Percentiles rank a stretch among this genome's conserved stretches.
Evolutionary conservation across 2,797 vertebrate species (phyloP).

Genomic region (Sebastes trivittatus): DNA sequence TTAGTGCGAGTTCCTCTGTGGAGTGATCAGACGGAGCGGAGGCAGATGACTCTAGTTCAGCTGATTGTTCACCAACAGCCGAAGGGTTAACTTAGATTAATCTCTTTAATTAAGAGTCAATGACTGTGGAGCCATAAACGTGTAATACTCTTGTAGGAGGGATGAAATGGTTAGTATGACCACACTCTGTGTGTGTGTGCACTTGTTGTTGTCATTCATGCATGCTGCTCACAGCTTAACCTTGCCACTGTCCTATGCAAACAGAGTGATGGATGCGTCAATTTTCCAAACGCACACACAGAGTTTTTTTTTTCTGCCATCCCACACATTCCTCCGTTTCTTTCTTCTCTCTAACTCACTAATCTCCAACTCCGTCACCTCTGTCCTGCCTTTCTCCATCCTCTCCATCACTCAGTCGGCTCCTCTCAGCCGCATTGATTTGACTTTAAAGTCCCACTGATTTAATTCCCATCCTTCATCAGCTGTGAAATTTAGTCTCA

Average conservation of each 20-base stretch:
- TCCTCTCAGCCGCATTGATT: constrained; percentile 43
- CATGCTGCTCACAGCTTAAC: constrained; percentile 40
- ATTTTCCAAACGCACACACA: background rate
- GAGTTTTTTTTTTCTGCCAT: background rate
- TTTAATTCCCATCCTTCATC: constrained; percentile 63
- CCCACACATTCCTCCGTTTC: background rate
- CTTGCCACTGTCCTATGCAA: constrained; percentile 53
- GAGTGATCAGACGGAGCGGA: constrained; percentile 38
- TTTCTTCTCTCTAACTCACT: constrained; percentile 38
- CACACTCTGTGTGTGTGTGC: background rate
- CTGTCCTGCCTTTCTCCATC: constrained; percentile 27
- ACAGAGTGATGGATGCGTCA: constrained; percentile 48
- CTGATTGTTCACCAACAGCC: background rate
- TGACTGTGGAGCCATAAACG: constrained; percentile 25
- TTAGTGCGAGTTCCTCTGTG: constrained; percentile 42
- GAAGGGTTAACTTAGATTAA: constrained; percentile 62
- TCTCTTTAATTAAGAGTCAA: constrained; percentile 55
- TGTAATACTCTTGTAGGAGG: constrained; percentile 10
- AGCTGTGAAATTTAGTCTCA: constrained; percentile 62
- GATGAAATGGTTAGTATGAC: constrained; percentile 2
- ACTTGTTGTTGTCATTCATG: constrained; percentile 23
- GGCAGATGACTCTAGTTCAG: constrained; percentile 35
- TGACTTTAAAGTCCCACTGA: constrained; percentile 49
- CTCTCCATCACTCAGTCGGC: constrained; percentile 26
- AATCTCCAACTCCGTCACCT: constrained; percentile 45